phyloP scores from a whole-genome alignment of 1,140 invertebrate species.

The Zaprionus tsacasi region DNA sequence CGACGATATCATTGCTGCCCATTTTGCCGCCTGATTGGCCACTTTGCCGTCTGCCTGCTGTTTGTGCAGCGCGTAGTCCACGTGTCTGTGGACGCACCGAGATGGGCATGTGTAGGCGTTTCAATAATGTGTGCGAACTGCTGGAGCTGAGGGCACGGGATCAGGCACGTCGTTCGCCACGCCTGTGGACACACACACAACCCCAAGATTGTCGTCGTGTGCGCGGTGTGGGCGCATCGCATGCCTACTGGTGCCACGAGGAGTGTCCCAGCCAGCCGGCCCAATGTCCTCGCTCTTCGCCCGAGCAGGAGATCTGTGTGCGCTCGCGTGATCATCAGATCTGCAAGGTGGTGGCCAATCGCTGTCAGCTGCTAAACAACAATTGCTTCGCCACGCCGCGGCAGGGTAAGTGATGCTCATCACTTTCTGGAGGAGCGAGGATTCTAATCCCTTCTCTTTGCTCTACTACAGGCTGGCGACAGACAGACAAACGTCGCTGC shows the following conservation, averaged over 20 bases:
- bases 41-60: conserved; percentile 34
- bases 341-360: conserved; percentile 62
- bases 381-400: conserved; percentile 58
- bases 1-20: background rate
- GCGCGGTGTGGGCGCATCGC: conserved; percentile 28
- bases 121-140: conserved; percentile 60
- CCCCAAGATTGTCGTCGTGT: conserved; percentile 49
- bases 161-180: background rate
- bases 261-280: conserved; percentile 41
- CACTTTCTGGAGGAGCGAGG: too few relatives aligned
- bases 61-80: conserved; percentile 52
- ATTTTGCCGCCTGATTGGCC: conserved; percentile 10
- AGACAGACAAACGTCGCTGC: conserved; percentile 51
- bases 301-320: conserved; percentile 54
- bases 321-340: conserved; percentile 30
- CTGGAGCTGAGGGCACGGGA: conserved; percentile 16
- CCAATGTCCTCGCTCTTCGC: conserved; percentile 32
- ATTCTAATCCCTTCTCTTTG: background rate
- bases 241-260: conserved; percentile 40
- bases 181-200: conserved; percentile 38
- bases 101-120: conserved; percentile 55
- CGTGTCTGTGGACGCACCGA: conserved; percentile 50
- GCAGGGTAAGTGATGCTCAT: conserved; percentile 57
- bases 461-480: conserved; percentile 55
- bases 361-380: conserved; percentile 60